These are phyloP conservation scores for Pheucticus melanocephalus DNA, from an alignment of 2,113 vertebrate genomes.

Conservation along the genomic window DNA sequence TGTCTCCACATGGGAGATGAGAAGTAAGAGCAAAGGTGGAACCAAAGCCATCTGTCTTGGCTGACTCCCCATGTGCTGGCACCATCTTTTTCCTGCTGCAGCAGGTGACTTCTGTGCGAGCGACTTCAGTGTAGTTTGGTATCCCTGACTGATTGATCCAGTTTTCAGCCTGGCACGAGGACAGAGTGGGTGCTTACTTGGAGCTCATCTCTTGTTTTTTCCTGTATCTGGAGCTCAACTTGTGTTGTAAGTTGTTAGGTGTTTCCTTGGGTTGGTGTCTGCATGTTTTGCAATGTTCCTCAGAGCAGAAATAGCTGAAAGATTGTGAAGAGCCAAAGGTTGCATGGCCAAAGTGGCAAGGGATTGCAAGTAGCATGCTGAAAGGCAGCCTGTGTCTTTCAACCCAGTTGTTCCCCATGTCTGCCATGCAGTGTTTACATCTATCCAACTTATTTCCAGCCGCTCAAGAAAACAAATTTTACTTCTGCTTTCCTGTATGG, in stretches of 20 bases:
- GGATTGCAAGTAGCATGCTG: not conserved
- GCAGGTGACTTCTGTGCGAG: not conserved
- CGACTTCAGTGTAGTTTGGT: not conserved
- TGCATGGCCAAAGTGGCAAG: not conserved
- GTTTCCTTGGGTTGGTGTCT: not conserved
- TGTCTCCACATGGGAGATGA: not conserved
- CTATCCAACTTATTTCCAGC: not conserved
- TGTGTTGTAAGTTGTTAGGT: not conserved
- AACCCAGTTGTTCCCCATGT: not conserved
- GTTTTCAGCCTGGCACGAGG: not conserved
- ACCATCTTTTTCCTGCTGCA: not conserved
- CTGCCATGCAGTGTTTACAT: not conserved
- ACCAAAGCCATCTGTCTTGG: fast-evolving
- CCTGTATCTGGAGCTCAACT: not conserved
- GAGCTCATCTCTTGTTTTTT: not conserved
- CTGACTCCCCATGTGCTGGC: not conserved
- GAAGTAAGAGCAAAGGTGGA: not conserved
- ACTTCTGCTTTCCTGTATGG: not conserved
- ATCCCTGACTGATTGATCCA: not conserved
- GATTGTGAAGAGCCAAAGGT: not conserved
- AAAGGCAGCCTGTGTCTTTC: conserved; percentile 9
- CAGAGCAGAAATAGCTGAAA: not conserved
- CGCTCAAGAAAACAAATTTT: not conserved
- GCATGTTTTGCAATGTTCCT: not conserved
- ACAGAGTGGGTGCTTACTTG: not conserved